These are phyloP conservation scores for Recurvirostra avosetta DNA, from an alignment of 2,113 vertebrate genomes.

Conservation along the genomic window DNA sequence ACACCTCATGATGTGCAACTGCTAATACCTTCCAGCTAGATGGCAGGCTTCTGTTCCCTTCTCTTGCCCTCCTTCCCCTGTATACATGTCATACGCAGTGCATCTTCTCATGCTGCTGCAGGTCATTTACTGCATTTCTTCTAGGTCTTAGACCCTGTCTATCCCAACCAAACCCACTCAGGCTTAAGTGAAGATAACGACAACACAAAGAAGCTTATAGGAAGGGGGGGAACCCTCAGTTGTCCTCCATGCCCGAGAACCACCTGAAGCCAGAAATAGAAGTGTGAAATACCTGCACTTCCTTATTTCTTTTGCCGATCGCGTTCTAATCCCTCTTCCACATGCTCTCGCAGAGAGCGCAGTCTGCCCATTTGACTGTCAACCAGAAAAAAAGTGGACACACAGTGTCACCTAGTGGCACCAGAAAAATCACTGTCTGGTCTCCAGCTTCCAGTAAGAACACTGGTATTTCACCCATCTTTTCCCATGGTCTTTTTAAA, in stretches of 20 bases:
- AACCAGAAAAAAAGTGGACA: neutral
- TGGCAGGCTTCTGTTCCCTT: neutral
- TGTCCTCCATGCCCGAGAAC: neutral
- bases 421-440: neutral
- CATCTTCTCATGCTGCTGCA: neutral
- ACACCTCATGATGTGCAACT: neutral
- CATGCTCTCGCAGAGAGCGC: neutral
- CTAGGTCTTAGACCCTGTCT: neutral
- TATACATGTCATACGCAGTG: accelerated
- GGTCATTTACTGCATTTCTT: neutral
- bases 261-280: neutral
- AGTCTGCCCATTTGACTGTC: neutral
- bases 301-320: neutral
- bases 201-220: neutral
- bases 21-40: neutral
- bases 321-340: neutral
- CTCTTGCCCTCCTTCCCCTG: neutral
- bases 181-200: neutral
- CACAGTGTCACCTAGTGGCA: slow-evolving; percentile 55
- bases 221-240: accelerated
- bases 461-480: accelerated
- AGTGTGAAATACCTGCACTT: neutral
- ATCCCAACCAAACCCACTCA: neutral
- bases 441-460: neutral
- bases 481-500: neutral